Evolutionary conservation across 2,797 vertebrate genomes (phyloP).

Genomic region (Carduelis carduelis): DNA sequence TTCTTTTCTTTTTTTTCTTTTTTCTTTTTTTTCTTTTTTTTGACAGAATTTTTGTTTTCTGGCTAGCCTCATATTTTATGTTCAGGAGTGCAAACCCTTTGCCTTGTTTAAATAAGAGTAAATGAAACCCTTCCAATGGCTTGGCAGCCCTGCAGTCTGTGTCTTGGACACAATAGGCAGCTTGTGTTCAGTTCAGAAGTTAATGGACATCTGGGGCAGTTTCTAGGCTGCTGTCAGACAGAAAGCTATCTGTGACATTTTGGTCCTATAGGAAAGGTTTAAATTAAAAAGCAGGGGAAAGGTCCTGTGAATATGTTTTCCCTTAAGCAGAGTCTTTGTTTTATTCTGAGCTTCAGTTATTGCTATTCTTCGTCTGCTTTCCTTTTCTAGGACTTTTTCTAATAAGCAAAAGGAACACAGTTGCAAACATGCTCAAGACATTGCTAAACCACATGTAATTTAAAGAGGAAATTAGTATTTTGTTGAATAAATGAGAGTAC

Average conservation of each 20-base stretch:
- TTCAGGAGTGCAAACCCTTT: conserved; percentile 7
- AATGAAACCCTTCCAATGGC: conserved; percentile 44
- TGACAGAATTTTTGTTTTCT: not conserved
- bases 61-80: not conserved
- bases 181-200: conserved; percentile 34
- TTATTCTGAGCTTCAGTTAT: not conserved
- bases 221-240: conserved; percentile 15
- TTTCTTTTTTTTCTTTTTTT: not conserved
- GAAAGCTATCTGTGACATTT: conserved; percentile 15
- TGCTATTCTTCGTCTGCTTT: not conserved
- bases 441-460: conserved; percentile 1
- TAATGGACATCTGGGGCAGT: conserved; percentile 48
- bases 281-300: not conserved
- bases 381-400: not conserved
- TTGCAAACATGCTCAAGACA: not conserved
- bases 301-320: not conserved
- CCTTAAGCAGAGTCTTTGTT: not conserved
- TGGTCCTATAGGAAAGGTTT: conserved; percentile 7
- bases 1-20: no score
- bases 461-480: conserved; percentile 27
- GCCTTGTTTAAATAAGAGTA: conserved; percentile 54
- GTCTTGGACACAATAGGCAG: conserved; percentile 43
- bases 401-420: not conserved
- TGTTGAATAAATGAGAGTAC: not conserved
- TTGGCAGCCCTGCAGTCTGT: conserved; percentile 44